Evolutionary conservation across 2,888 invertebrate genomes (phyloP).

Genomic region (Lochmaea crataegi): DNA sequence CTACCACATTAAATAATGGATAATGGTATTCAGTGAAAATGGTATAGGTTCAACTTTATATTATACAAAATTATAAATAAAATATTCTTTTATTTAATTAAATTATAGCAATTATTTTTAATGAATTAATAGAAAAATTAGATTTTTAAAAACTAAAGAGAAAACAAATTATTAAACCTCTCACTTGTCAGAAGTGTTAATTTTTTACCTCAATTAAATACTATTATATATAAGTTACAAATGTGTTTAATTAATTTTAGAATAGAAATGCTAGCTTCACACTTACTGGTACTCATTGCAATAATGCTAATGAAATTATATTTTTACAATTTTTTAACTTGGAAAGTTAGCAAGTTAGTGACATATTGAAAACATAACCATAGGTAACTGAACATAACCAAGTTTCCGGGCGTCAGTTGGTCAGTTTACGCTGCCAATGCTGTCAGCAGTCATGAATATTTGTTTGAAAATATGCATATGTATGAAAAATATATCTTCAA

Average conservation of each 20-base stretch:
- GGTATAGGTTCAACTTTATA: neutral
- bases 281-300: slow-evolving; percentile 31
- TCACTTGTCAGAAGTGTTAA: neutral
- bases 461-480: neutral
- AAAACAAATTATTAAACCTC: neutral
- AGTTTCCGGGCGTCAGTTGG: slow-evolving; percentile 54
- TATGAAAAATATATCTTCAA: neutral
- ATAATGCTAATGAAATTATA: slow-evolving; percentile 17
- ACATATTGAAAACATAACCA: slow-evolving; percentile 46
- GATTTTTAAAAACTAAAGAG: slow-evolving; percentile 4
- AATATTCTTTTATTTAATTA: neutral
- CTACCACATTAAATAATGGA: too few relatives aligned
- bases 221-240: neutral
- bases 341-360: slow-evolving; percentile 36
- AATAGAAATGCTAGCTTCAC: neutral
- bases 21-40: neutral
- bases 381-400: slow-evolving; percentile 39
- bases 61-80: neutral
- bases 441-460: too few relatives aligned
- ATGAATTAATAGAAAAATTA: neutral
- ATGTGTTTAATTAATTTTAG: neutral
- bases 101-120: neutral
- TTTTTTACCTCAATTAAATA: slow-evolving; percentile 6
- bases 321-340: slow-evolving; percentile 23
- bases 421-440: slow-evolving; percentile 20